Percentiles rank a stretch among this genome's conserved stretches.
Evolutionary conservation across 2,888 invertebrate species (phyloP).

Genomic region (Sycophila texana): DNA sequence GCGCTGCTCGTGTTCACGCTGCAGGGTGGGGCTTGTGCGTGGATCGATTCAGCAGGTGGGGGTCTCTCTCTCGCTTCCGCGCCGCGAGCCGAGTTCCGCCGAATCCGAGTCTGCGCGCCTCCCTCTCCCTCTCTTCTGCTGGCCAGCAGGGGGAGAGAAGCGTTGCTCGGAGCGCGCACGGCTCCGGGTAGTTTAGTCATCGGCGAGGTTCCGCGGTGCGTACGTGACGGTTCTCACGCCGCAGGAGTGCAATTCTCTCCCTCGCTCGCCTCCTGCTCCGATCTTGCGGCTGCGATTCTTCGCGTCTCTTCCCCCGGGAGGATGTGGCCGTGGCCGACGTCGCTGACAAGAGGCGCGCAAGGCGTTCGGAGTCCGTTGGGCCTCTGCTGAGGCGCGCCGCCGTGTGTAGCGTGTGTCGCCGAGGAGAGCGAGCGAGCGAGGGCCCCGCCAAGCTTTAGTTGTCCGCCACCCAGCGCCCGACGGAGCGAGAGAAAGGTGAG

Average conservation of each 20-base stretch:
- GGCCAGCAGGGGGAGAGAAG: background rate
- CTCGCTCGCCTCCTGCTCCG: background rate
- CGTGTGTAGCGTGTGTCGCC: background rate
- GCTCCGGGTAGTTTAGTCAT: conserved; percentile 45
- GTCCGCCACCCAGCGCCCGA: background rate
- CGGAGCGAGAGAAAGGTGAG: conserved; percentile 19
- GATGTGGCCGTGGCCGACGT: too few species aligned
- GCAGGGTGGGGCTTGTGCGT: conserved; percentile 50
- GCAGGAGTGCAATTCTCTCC: background rate
- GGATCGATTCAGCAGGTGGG: conserved; percentile 57
- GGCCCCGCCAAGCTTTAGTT: background rate
- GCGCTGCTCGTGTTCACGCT: background rate
- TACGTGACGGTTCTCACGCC: background rate
- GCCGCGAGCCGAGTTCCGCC: background rate
- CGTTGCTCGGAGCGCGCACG: background rate
- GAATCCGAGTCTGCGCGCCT: conserved; percentile 2
- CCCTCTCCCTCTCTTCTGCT: background rate
- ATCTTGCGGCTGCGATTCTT: too few species aligned
- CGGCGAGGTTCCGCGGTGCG: conserved; percentile 12
- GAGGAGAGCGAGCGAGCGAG: background rate
- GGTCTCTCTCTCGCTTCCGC: conserved; percentile 19
- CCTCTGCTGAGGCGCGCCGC: too few species aligned
- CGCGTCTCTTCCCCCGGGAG: too few species aligned
- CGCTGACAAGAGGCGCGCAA: too few species aligned
- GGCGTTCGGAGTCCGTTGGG: too few species aligned